Conservation (phyloP, 1,140 invertebrate species). For the Glossosoma conforme region DNA sequence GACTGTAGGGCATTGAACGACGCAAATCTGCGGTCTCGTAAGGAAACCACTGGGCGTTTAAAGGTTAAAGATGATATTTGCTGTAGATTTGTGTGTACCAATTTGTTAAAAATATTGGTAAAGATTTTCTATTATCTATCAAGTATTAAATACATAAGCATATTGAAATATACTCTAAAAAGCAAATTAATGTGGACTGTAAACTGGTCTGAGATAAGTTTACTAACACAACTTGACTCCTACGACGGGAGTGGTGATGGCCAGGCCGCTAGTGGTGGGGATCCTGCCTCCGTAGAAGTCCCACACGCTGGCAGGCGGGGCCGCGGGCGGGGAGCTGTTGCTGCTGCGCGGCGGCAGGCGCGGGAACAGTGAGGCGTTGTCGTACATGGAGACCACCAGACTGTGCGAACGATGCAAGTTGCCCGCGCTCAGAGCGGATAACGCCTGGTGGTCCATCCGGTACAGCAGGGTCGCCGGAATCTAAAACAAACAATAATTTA, state of each 20-base stretch:
- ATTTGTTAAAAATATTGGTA: too few species aligned
- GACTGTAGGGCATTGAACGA: too few species aligned
- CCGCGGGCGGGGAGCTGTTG: not conserved
- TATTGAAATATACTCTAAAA: too few species aligned
- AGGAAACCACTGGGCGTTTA: too few species aligned
- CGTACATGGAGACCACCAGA: conserved; percentile 66
- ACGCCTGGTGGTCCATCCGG: conserved; percentile 42
- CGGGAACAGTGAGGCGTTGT: conserved; percentile 65
- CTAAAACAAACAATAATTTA: conserved; percentile 52
- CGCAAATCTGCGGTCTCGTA: too few species aligned
- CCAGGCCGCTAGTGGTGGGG: conserved; percentile 28
- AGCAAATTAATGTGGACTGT: too few species aligned
- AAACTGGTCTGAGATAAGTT: conserved; percentile 13
- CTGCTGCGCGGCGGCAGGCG: conserved; percentile 36
- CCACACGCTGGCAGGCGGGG: conserved; percentile 34
- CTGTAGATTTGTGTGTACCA: too few species aligned
- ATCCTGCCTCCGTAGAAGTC: conserved; percentile 36
- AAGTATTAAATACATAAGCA: conserved; percentile 10
- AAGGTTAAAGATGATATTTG: too few species aligned
- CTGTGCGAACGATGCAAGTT: conserved; percentile 44
- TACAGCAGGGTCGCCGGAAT: conserved; percentile 61
- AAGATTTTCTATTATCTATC: too few species aligned
- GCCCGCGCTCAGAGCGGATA: conserved; percentile 27
- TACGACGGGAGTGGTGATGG: conserved; percentile 59
- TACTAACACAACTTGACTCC: conserved; percentile 58